These are phyloP conservation scores for Laticauda colubrina DNA, from an alignment of 2,113 vertebrate species.

Conservation along the genomic window DNA sequence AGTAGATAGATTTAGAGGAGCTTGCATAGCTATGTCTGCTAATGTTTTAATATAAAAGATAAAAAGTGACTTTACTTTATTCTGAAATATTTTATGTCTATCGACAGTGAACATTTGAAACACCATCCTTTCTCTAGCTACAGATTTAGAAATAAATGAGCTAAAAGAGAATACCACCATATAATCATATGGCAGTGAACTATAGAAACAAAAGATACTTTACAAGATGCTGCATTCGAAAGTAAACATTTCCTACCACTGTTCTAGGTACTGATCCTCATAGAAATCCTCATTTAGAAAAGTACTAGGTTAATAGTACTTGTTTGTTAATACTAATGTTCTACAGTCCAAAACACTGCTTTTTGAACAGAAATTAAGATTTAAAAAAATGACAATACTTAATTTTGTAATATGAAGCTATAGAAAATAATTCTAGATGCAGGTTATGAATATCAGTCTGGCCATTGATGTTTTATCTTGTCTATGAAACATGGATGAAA, in stretches of 20 bases:
- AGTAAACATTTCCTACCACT: neutral
- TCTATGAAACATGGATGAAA: neutral
- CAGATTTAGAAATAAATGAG: neutral
- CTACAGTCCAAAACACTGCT: neutral
- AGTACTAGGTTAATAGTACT: neutral
- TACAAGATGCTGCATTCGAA: neutral
- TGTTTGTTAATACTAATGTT: neutral
- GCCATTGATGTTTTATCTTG: neutral
- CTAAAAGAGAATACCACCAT: neutral
- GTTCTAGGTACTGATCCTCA: neutral
- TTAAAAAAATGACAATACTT: neutral
- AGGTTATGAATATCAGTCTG: neutral
- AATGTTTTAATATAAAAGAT: neutral
- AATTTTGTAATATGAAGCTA: neutral
- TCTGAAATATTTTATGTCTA: neutral
- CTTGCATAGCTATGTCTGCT: neutral
- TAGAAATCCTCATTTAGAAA: neutral
- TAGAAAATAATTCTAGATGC: neutral
- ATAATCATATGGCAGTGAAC: neutral
- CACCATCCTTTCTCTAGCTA: neutral
- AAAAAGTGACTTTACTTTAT: neutral
- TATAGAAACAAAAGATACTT: neutral
- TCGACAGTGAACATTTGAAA: neutral
- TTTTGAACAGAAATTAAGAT: neutral
- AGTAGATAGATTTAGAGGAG: neutral